Percentiles rank a stretch among this genome's conserved stretches.
Evolutionary conservation across 2,888 invertebrate genomes (phyloP).

Genomic region (Drosophila robusta): DNA sequence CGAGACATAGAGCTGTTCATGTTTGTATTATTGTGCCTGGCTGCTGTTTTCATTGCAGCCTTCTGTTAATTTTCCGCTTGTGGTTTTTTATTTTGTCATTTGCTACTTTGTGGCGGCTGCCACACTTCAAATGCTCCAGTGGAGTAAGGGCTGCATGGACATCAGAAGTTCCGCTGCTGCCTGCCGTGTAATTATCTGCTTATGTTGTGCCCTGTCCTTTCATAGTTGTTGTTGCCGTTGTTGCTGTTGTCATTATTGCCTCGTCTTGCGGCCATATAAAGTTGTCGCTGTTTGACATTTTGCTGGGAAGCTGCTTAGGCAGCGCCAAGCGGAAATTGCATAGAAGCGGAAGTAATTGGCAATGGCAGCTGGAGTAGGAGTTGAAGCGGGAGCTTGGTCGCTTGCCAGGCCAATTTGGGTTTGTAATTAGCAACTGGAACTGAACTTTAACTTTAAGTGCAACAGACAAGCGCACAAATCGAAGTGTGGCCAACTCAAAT

Average conservation of each 20-base stretch:
- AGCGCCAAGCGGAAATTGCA: constrained; percentile 73
- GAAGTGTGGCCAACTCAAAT: constrained; percentile 46
- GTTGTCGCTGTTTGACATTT: constrained; percentile 70
- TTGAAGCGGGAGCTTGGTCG: constrained; percentile 13
- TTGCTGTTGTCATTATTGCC: constrained; percentile 57
- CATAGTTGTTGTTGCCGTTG: constrained; percentile 12
- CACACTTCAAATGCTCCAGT: constrained; percentile 18
- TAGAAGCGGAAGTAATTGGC: constrained; percentile 75
- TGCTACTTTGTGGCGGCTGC: constrained; percentile 77
- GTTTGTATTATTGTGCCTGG: constrained; percentile 27
- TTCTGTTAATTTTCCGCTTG: constrained; percentile 85
- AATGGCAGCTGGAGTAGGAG: constrained; percentile 40
- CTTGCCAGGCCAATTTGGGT: constrained; percentile 59
- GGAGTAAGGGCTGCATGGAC: constrained; percentile 24
- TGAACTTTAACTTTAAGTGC: constrained; percentile 46
- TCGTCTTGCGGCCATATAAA: constrained; percentile 63
- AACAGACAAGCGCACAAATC: constrained; percentile 38
- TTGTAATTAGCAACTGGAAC: constrained; percentile 71
- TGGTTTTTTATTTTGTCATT: constrained; percentile 84
- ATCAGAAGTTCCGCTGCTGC: constrained; percentile 30
- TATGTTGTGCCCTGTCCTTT: constrained; percentile 57
- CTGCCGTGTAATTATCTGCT: constrained; percentile 77
- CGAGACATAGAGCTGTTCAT: not conserved
- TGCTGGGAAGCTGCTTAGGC: constrained; percentile 74
- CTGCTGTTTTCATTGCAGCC: constrained; percentile 22